These are phyloP conservation scores for Camponotus floridanus DNA, from an alignment of 1,140 invertebrate genomes.

Conservation along the genomic window DNA sequence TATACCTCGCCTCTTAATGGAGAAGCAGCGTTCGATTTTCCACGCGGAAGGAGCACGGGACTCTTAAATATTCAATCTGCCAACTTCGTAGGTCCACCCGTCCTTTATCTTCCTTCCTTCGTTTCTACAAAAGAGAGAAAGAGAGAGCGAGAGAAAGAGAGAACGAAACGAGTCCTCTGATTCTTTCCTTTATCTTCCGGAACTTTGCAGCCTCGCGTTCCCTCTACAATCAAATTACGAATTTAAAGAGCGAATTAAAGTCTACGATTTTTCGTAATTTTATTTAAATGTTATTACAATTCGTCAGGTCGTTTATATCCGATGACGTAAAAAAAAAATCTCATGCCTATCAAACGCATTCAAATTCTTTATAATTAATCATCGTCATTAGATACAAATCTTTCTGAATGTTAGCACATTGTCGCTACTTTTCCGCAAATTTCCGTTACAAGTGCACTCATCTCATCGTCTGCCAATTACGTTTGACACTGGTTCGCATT, in stretches of 20 bases:
- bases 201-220: conserved; percentile 12
- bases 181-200: conserved; percentile 48
- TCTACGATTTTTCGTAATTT: conserved; percentile 12
- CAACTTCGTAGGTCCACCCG: conserved; percentile 56
- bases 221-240: conserved; percentile 9
- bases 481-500: conserved; percentile 40
- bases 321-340: conserved; percentile 64
- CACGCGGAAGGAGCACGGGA: conserved; percentile 70
- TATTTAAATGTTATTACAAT: neutral
- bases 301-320: neutral
- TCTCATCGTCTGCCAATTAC: conserved; percentile 46
- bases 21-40: conserved; percentile 83
- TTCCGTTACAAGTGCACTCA: conserved; percentile 20
- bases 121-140: neutral
- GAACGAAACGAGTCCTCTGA: conserved; percentile 67
- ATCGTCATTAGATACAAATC: too few species aligned
- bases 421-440: neutral
- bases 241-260: conserved; percentile 3
- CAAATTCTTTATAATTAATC: too few species aligned
- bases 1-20: conserved; percentile 78
- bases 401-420: neutral
- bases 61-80: conserved; percentile 84
- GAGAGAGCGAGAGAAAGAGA: too few species aligned
- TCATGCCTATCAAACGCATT: too few species aligned
- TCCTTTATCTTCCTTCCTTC: conserved; percentile 14